These are phyloP conservation scores for Percopsis omiscomaycus DNA, from an alignment of 2,797 vertebrate species.

Conservation along the genomic window DNA sequence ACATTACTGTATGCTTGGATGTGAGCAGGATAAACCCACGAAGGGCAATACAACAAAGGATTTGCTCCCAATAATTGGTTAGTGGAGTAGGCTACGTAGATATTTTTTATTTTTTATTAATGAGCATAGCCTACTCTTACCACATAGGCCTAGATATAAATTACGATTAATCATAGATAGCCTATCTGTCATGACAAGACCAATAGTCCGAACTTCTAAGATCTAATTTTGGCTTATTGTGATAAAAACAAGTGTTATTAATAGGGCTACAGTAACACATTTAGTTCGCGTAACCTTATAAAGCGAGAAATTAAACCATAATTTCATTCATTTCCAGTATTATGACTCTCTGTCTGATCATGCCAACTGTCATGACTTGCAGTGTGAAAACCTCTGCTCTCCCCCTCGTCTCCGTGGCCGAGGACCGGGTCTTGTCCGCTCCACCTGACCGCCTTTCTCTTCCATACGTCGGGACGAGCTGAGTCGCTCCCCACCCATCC, in stretches of 20 bases:
- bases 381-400: slow-evolving; percentile 66
- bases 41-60: slow-evolving; percentile 28
- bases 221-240: too few species aligned
- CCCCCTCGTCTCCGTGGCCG: slow-evolving; percentile 4
- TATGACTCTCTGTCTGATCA: slow-evolving; percentile 50
- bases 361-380: slow-evolving; percentile 69
- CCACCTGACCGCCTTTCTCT: slow-evolving; percentile 58
- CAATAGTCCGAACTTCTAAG: too few species aligned
- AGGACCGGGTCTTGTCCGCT: slow-evolving; percentile 65
- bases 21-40: slow-evolving; percentile 35
- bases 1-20: slow-evolving; percentile 42
- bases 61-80: slow-evolving; percentile 17
- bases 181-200: slow-evolving; percentile 2
- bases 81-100: neutral
- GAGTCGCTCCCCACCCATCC: slow-evolving; percentile 44
- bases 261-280: too few species aligned
- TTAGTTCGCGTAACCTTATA: too few species aligned
- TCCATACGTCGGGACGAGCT: slow-evolving; percentile 27
- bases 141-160: neutral
- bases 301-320: too few species aligned
- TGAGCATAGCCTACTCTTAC: neutral
- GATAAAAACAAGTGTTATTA: too few species aligned
- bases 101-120: neutral
- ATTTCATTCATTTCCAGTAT: too few species aligned
- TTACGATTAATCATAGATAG: slow-evolving; percentile 1